Conservation (phyloP, 2,113 vertebrate species). For the Isichthys henryi region DNA sequence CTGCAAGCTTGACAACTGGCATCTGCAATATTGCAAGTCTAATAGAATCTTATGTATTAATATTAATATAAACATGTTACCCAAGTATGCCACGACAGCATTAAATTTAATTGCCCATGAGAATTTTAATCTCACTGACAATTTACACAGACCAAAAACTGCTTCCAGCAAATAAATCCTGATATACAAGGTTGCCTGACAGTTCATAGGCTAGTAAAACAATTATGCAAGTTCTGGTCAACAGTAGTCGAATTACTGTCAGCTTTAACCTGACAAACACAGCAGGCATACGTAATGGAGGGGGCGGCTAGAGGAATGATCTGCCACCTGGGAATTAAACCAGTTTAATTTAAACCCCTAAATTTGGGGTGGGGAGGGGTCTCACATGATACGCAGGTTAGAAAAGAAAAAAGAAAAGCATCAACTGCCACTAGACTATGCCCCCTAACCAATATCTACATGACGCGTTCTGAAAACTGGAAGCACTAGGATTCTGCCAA, state of each 20-base stretch:
- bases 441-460: background rate
- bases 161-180: background rate
- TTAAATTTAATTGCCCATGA: background rate
- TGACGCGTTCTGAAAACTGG: background rate
- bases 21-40: slow-evolving; percentile 1
- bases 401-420: background rate
- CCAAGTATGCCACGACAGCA: background rate
- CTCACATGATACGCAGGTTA: too few species aligned
- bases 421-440: background rate
- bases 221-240: background rate
- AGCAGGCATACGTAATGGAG: background rate
- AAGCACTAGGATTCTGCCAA: background rate
- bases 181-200: background rate
- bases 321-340: background rate
- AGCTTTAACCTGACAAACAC: background rate
- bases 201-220: background rate
- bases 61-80: slow-evolving; percentile 2
- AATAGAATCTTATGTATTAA: background rate
- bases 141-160: background rate
- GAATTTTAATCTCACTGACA: background rate
- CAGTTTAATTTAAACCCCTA: background rate
- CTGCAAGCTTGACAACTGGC: background rate
- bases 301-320: background rate
- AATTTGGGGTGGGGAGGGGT: too few species aligned
- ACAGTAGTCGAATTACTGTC: background rate